phyloP scores from a whole-genome alignment of 64 coral and sea anemone species.

The Astreopora myriophthalma region DNA sequence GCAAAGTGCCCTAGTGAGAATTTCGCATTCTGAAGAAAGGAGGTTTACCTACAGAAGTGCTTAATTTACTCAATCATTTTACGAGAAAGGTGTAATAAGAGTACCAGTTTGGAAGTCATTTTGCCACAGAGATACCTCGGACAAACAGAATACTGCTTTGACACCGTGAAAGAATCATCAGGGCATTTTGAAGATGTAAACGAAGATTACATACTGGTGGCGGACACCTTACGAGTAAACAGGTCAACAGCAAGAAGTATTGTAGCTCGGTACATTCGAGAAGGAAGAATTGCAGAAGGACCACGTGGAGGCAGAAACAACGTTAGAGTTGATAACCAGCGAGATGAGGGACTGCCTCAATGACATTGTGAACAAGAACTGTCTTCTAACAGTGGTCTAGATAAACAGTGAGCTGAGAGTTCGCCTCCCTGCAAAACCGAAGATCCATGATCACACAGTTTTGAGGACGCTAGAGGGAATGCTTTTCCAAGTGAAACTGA shows the following conservation, averaged over 20 bases:
- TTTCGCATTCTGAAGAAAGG: no score
- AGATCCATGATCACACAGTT: conserved; percentile 15
- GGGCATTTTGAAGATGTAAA: conserved; percentile 45
- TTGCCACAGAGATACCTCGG: not conserved
- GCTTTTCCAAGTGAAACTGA: conserved; percentile 24
- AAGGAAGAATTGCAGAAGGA: conserved; percentile 23
- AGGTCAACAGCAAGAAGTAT: conserved; percentile 61
- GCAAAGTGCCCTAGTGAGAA: no score
- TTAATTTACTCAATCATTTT: not conserved
- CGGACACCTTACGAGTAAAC: conserved; percentile 45
- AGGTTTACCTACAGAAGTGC: not conserved
- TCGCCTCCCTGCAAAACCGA: not conserved
- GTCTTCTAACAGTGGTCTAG: not conserved
- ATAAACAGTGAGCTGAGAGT: not conserved
- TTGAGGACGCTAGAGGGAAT: conserved; percentile 4
- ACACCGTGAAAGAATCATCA: conserved; percentile 35
- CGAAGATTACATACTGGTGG: conserved; percentile 52
- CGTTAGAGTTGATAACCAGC: conserved; percentile 49
- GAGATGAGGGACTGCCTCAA: conserved; percentile 52
- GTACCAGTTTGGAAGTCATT: not conserved
- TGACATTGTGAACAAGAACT: no score
- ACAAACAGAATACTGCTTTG: conserved; percentile 46
- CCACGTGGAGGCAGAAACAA: conserved; percentile 45
- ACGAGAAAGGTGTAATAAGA: not conserved
- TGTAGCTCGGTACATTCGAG: conserved; percentile 42